Percentiles rank a stretch among this genome's conserved stretches.
Conservation (phyloP, 2,797 vertebrate species). For the Sebastolobus altivelis region DNA sequence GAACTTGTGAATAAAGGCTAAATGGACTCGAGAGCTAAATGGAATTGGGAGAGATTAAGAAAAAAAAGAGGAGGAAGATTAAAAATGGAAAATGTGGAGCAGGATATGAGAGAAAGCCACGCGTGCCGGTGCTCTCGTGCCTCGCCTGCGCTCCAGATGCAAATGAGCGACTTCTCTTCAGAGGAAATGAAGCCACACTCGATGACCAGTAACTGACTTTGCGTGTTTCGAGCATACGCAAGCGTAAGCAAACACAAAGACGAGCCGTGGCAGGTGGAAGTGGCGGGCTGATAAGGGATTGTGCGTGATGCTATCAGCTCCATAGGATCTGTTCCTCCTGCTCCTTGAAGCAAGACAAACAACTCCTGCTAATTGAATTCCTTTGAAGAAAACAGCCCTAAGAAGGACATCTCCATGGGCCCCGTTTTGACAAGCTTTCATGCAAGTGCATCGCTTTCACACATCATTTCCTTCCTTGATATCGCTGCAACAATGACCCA, state of each 20-base stretch:
- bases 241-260: slow-evolving; percentile 28
- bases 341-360: slow-evolving; percentile 61
- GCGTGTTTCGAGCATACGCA: background rate
- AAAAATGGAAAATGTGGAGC: slow-evolving; percentile 65
- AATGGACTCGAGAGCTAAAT: slow-evolving; percentile 65
- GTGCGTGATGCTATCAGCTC: slow-evolving; percentile 29
- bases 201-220: slow-evolving; percentile 19
- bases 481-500: slow-evolving; percentile 21
- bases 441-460: slow-evolving; percentile 47
- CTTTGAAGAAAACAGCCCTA: slow-evolving; percentile 48
- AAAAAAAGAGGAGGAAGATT: slow-evolving; percentile 33
- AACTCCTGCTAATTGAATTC: slow-evolving; percentile 67
- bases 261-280: slow-evolving; percentile 42
- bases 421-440: slow-evolving; percentile 44
- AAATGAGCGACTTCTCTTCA: slow-evolving; percentile 47
- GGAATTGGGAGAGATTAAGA: slow-evolving; percentile 67
- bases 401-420: slow-evolving; percentile 44
- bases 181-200: slow-evolving; percentile 49
- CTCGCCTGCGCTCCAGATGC: slow-evolving; percentile 47
- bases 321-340: slow-evolving; percentile 46
- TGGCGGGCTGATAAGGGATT: slow-evolving; percentile 15
- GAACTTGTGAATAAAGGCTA: slow-evolving; percentile 64
- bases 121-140: slow-evolving; percentile 11
- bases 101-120: slow-evolving; percentile 47
- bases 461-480: slow-evolving; percentile 55